Conservation (phyloP, 92 coral and sea anemone species). For the Palythoa heliodiscus region DNA sequence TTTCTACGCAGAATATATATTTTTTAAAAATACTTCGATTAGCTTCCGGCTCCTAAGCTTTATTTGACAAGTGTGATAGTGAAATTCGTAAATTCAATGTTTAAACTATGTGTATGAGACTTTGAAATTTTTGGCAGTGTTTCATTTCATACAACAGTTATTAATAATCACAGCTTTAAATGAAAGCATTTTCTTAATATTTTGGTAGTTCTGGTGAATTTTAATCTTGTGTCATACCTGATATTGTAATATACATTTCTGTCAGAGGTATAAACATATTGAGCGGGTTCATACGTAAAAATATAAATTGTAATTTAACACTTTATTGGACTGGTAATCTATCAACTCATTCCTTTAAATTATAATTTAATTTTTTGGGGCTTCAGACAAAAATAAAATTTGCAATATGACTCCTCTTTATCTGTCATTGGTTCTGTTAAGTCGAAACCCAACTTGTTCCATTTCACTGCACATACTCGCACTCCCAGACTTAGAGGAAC, state of each 20-base stretch:
- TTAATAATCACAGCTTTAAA: background rate
- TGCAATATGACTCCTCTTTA: constrained; percentile 26
- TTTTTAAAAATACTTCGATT: background rate
- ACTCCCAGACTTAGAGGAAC: background rate
- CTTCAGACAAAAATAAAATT: background rate
- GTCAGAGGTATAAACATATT: background rate
- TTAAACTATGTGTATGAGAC: background rate
- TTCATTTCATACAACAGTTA: background rate
- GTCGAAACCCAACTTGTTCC: background rate
- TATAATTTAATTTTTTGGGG: constrained; percentile 19
- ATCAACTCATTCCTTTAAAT: constrained; percentile 18
- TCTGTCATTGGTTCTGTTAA: constrained; percentile 4
- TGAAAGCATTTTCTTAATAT: background rate
- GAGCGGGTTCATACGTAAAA: too few relatives aligned
- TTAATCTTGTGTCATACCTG: background rate
- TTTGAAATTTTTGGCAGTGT: background rate
- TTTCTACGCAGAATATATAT: background rate
- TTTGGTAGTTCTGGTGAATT: background rate
- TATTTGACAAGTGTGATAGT: background rate
- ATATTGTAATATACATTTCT: background rate
- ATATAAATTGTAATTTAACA: too few relatives aligned
- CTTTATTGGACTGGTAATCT: constrained; percentile 3
- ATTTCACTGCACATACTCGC: too few relatives aligned
- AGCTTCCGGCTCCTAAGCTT: background rate
- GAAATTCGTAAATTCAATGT: background rate